Base-by-base conservation (phyloP, 2,797 vertebrate species). In the Dromococcyx pavoninus region DNA sequence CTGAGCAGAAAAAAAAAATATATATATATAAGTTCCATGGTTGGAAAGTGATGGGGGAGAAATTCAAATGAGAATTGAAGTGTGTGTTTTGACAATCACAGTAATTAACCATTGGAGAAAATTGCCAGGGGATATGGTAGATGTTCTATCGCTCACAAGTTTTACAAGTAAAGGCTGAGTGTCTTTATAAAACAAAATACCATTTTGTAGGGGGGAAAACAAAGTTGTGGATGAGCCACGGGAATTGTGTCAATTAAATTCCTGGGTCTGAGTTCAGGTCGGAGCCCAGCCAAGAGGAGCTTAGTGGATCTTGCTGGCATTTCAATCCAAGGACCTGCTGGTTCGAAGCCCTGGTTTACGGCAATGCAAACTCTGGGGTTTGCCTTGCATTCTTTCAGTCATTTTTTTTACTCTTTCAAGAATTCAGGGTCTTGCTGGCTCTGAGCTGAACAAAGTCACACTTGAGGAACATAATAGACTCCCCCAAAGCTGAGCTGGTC, bases 51-150 rank as follows among this genome's bases (percentile, higher is more conserved):
- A 73, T 61, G 70, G 86, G 65, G 88, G 95, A 82, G 74, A 88
- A 90, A 94, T 88, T 90, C 77, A 90, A 93, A 95, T 81, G 92
- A 94, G 89, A 84, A 82, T 58, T 93, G 94, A 91, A 90, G 86
- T 72, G 79, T 92, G 78, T 94, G 89, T 95, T 94, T 94, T 95
- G 86, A 88, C 83, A 91, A 86, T 91, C 88, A 82, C 77, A 94
- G 90, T 95, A 96, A 96, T 95, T 95, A 95, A 94, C 83, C 86
- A 76, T 44, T 79, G 92, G 86, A 93, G 88, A 86, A 93, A 85
- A 93, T 93, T 94, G 87, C 94, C 85, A 71, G 82, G 89, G 94
- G 89, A 92, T 88, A 33, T 73, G 81, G 91, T 75, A 41, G 86
- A 76, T 92, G 86, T 67, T 93, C 71, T 54, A 76, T 91, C 80